Conservation (phyloP, 2,113 vertebrate species). For the Epinephelus moara region DNA sequence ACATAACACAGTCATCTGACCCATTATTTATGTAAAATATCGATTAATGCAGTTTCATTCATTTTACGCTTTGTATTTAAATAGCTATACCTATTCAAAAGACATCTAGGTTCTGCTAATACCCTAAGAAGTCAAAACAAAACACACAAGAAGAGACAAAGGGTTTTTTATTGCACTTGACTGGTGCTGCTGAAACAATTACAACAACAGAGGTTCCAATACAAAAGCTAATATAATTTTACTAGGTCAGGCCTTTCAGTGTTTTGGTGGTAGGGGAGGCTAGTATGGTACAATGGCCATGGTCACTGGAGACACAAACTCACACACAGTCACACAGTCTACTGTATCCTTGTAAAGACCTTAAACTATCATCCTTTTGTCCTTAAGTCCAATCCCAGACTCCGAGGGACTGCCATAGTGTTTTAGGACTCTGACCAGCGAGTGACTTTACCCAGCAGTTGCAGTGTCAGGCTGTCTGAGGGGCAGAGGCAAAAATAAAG, state of each 20-base stretch:
- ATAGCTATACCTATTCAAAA: too few relatives aligned
- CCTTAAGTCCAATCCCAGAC: neutral
- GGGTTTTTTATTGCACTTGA: constrained; percentile 66
- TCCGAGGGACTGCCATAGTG: neutral
- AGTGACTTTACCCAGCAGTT: neutral
- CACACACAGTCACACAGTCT: constrained; percentile 18
- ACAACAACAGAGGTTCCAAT: constrained; percentile 48
- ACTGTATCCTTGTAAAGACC: constrained; percentile 2
- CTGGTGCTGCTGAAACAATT: constrained; percentile 59
- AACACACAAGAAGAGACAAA: constrained; percentile 28
- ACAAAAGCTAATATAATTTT: constrained; percentile 63
- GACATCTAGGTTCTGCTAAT: too few relatives aligned
- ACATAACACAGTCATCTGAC: too few relatives aligned
- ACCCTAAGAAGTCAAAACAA: neutral
- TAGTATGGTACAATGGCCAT: constrained; percentile 21
- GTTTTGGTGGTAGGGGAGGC: neutral
- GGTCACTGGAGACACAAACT: constrained; percentile 6
- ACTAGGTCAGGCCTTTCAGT: constrained; percentile 52
- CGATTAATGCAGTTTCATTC: too few relatives aligned
- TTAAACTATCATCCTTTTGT: neutral
- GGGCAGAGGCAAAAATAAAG: too few relatives aligned
- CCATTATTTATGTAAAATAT: too few relatives aligned
- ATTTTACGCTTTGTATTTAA: too few relatives aligned
- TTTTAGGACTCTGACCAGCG: neutral
- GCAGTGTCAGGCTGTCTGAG: neutral